Base-by-base conservation (phyloP, 2,888 invertebrate species). In the Erebia palarica region DNA sequence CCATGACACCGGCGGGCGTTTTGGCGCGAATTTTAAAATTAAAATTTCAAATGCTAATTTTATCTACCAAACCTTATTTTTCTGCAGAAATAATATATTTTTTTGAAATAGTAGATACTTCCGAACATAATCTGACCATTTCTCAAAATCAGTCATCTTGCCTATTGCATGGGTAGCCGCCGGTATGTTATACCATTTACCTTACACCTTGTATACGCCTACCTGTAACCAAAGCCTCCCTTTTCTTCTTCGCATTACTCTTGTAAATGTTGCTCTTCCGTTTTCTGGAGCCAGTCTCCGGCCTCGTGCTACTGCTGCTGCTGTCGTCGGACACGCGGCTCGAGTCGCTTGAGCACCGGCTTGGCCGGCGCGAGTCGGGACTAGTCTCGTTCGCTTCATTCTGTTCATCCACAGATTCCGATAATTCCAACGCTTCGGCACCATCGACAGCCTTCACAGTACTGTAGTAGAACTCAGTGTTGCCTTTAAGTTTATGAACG, bases 401-500 rank as follows among this genome's bases (percentile, higher is more conserved):
- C n/a, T 72, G 44, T 68, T 88, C 86, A 18, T 88, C 89, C 1
- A 78, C 63, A 58, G 81, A 75, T 47, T 86, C 86, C 0, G 87
- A 82, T 58, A 91, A 70, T 73, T 87, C 88, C 64, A 84, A 78
- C n/a, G 93, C 93, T 75, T 92, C 91, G 9, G 79, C 71, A 0
- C 91, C 91, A 75, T 91, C 89, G 11, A 93, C 79, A 36, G 91
- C 91, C 78, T 91, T 92, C 1, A 93, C 85, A n/a, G 93, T 93
- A 73, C 90, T 92, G 71, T 82, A 87, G 76, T 91, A 91, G 76
- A 93, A 93, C 73, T 94, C 94, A 10, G 89, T 89, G 78, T 94
- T 94, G 5, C 92, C 91, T 68, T 94, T 94, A 49, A 95, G 89
- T 77, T 94, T 94, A 81, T 96, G 96, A 0, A 94, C 91, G 74